Percentiles rank a stretch among this genome's conserved stretches.
These are phyloP conservation scores for Steinernema scapterisci DNA, from an alignment of 2,888 invertebrate species.

Conservation along the genomic window DNA sequence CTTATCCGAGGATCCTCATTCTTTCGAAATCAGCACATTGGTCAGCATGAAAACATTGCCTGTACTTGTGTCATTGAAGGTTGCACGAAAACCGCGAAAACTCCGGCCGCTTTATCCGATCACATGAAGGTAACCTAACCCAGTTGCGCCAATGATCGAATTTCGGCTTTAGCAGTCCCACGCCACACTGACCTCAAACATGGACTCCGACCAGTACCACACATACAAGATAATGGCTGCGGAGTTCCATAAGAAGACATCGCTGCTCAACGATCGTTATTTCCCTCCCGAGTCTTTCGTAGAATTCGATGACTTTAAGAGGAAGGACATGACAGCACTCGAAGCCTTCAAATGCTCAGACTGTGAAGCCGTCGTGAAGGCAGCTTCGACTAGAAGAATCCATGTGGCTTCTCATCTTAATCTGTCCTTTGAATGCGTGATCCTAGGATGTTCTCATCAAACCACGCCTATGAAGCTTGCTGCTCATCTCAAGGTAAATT, in stretches of 20 bases:
- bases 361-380: background rate
- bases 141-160: background rate
- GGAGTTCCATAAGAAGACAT: background rate
- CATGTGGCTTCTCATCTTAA: background rate
- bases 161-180: background rate
- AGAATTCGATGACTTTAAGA: background rate
- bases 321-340: background rate
- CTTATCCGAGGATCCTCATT: background rate
- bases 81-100: background rate
- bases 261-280: background rate
- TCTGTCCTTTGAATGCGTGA: background rate
- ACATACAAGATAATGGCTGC: background rate
- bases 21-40: background rate
- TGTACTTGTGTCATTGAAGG: background rate
- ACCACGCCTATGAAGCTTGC: background rate
- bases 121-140: background rate
- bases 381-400: background rate
- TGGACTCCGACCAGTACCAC: no score
- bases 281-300: background rate
- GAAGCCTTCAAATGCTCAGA: background rate
- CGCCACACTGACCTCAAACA: no score
- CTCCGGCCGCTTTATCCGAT: background rate
- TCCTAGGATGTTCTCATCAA: background rate
- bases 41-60: background rate
- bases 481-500: background rate